Evolutionary conservation across 2,888 invertebrate species (phyloP), one percentile per base, ranked within the genome.

Genomic region (Laspeyria flexula): DNA sequence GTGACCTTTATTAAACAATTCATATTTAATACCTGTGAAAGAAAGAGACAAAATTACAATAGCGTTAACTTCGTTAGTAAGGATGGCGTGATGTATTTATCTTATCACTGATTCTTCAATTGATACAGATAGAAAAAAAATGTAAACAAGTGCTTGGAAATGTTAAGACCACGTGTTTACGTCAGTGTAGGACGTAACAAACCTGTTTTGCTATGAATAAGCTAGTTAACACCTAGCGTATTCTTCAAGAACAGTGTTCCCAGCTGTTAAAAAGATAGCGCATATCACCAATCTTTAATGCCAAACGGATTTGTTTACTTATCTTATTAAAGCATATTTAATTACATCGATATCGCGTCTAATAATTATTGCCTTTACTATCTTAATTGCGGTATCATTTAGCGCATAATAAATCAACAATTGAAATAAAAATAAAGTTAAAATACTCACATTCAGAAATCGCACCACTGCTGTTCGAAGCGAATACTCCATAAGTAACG

Each of bases 401-500:
- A 53, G 43, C 39, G 35, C 40, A 50, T 46, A 42, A 48, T 43
- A 30, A 45, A 64, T 61, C 35, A 51, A 51, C 45, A 52, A 43
- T 39, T 15, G 44, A 43, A 56, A 43, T 43, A 37, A 60, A 46
- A 63, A 50, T 27, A 63, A 65, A 46, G 40, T 56, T 51, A 52
- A 49, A 31, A 39, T 77, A 90, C 92, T 90, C 68, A 92, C 92
- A 84, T 41, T 79, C 84, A 60, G 82, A 65, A 57, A 75, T 68
- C 58, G 77, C 75, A 60, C 75, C 84, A 67, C 83, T 87, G 65
- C 60, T 81, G 65, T 88, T 86, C 23, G 83, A 78, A 60, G 89
- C 88, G 45, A 82, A 71, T 51, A 86, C 89, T 80, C 81, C 87
- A 71, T 86, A 83, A 65, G 86, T 85, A 66, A 83, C 71, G 73